Evolutionary conservation across 1,140 invertebrate species (phyloP), one percentile per base, ranked within the genome.

Genomic region (Dermatophagoides farinae): DNA sequence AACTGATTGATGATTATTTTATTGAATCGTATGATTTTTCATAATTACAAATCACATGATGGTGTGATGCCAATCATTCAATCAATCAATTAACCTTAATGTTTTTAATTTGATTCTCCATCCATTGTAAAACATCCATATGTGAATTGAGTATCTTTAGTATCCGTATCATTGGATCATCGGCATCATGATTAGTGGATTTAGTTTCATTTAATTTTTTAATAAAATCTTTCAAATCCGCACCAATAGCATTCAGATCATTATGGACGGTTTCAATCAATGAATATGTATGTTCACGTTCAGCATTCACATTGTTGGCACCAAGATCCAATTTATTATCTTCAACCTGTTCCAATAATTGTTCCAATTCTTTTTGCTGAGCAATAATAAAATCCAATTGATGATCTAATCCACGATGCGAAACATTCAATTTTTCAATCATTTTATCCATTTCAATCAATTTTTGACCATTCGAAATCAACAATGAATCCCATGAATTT

Each of bases 81-180:
- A 22, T 16, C 23, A 9, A 54, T n/a, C 25, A 55, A 38, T 31
- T 61, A 16, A 53, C 43, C 39, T 61, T 61, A 37, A 53, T 37
- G 12, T 60, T 47, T 58, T 59, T 49, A 16, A 64, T 41, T 59
- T 64, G 63, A 46, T 61, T 46, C 40, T 68, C 67, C 6, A 96
- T 81, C 87, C 88, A 95, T 66, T 93, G 87, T 65, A 97, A 76
- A 0, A 88, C 90, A 62, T 90, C 89, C 83, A 93, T 95, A 68
- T 97, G 92, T 0, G 89, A 88, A 72, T 95, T 96, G 0, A 97
- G 74, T 65, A 96, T 92, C 65, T 86, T 85, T 1, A 87, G 82
- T 64, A 96, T 88, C 74, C 92, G 88, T 10, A 86, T 81, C 50
- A 92, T 83, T 78, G 85, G 72, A 64, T 66, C 25, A 50, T 41